Conservation (phyloP, 2,888 invertebrate genomes). For the Julus scandinavius region DNA sequence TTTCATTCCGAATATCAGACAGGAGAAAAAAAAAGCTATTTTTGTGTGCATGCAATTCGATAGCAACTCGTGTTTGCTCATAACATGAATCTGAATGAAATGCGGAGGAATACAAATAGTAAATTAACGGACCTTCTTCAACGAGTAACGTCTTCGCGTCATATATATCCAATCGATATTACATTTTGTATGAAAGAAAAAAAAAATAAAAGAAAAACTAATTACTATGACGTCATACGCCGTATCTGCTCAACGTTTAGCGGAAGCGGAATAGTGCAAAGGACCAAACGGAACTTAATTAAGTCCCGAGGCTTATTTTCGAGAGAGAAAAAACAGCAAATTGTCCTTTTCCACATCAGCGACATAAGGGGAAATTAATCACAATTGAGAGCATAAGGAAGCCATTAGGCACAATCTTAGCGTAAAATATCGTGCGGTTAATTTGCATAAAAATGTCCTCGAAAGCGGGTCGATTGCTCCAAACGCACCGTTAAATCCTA, state of each 20-base stretch:
- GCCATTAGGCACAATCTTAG: constrained; percentile 6
- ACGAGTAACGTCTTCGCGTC: neutral
- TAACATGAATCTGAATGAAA: too few relatives aligned
- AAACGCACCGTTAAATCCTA: neutral
- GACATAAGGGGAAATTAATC: constrained; percentile 12
- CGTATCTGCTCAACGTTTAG: neutral
- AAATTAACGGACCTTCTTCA: neutral
- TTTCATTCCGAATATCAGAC: too few relatives aligned
- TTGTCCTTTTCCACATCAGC: neutral
- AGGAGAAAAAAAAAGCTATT: too few relatives aligned
- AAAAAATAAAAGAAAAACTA: neutral
- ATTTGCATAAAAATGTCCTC: neutral
- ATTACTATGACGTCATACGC: neutral
- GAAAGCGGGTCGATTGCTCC: neutral
- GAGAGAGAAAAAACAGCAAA: neutral
- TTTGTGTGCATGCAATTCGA: neutral
- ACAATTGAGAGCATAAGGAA: neutral
- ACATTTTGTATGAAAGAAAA: too few relatives aligned
- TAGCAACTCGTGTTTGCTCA: too few relatives aligned
- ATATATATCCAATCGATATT: too few relatives aligned
- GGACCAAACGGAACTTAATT: neutral
- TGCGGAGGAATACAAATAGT: neutral
- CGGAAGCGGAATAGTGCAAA: neutral
- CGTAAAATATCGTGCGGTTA: neutral
- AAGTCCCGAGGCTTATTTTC: constrained; percentile 19